Percentiles rank a stretch among this genome's conserved stretches.
Evolutionary conservation across 2,797 vertebrate genomes (phyloP).

Genomic region (Phrynocephalus guinanensis): DNA sequence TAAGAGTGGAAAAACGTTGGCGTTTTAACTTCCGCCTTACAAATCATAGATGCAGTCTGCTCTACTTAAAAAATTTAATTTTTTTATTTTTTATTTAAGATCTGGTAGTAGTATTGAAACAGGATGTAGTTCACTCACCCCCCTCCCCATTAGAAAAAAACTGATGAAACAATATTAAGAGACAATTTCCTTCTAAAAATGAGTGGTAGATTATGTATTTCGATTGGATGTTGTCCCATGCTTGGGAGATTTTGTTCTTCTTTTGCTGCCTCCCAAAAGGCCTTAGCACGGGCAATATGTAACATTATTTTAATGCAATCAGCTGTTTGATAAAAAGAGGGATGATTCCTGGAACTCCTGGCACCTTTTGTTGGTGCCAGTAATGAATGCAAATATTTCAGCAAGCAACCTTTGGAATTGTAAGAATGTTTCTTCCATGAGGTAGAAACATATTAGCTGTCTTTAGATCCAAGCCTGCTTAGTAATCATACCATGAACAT

Average conservation of each 20-base stretch:
- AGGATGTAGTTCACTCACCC: background rate
- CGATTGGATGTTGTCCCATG: background rate
- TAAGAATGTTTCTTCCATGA: background rate
- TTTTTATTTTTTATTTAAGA: too few relatives aligned
- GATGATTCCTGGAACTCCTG: background rate
- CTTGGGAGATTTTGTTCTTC: background rate
- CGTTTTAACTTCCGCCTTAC: too few relatives aligned
- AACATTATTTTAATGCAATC: background rate
- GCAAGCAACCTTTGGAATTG: background rate
- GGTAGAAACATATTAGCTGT: too few relatives aligned
- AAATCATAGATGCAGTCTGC: too few relatives aligned
- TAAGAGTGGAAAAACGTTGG: too few relatives aligned
- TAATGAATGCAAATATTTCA: background rate
- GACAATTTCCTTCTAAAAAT: too few relatives aligned
- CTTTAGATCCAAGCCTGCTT: background rate
- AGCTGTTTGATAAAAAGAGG: background rate
- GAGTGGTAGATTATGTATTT: too few relatives aligned
- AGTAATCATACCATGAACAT: slow-evolving; percentile 37
- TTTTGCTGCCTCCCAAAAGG: background rate
- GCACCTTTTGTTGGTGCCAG: background rate
- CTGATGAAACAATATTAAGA: too few relatives aligned
- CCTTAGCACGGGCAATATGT: too few relatives aligned
- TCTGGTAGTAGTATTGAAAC: background rate
- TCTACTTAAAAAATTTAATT: too few relatives aligned
- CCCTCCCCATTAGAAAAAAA: too few relatives aligned